Evolutionary conservation across 2,113 vertebrate genomes (phyloP).

Genomic region (Romanogobio albipinnatus): DNA sequence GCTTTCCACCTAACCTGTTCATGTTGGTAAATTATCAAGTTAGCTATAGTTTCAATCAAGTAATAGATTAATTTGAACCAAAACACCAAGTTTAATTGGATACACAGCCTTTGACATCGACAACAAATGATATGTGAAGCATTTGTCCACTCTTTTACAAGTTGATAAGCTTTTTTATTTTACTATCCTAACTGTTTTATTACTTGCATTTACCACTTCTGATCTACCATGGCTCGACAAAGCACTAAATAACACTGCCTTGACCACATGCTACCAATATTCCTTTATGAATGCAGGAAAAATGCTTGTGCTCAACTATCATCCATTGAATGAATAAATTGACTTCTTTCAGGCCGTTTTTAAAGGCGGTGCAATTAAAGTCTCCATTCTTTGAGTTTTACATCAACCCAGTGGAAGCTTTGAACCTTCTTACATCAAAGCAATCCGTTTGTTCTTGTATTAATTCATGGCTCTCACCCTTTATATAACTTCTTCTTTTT

Average conservation of each 20-base stretch:
- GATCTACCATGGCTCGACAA: background rate
- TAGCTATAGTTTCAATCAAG: background rate
- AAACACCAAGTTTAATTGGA: background rate
- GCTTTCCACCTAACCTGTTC: background rate
- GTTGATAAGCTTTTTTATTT: background rate
- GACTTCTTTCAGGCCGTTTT: background rate
- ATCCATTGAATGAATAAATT: no score
- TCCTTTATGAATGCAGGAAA: background rate
- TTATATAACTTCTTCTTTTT: constrained; percentile 10
- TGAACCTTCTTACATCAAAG: constrained; percentile 59
- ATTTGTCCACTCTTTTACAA: background rate
- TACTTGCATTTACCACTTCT: no score
- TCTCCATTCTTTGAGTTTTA: constrained; percentile 1
- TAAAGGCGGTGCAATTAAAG: constrained; percentile 35
- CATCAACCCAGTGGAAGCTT: constrained; percentile 36
- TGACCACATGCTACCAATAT: background rate
- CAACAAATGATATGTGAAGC: background rate
- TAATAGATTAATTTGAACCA: background rate
- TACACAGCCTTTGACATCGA: background rate
- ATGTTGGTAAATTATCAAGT: background rate
- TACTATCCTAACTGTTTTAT: background rate
- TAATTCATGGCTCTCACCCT: constrained; percentile 42
- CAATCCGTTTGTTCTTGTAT: constrained; percentile 32
- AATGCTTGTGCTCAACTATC: background rate
- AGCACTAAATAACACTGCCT: background rate